Evolutionary conservation across 2,797 vertebrate species (phyloP), one percentile per base, ranked within the genome.

Genomic region (Tokudaia tokunoshimensis): DNA sequence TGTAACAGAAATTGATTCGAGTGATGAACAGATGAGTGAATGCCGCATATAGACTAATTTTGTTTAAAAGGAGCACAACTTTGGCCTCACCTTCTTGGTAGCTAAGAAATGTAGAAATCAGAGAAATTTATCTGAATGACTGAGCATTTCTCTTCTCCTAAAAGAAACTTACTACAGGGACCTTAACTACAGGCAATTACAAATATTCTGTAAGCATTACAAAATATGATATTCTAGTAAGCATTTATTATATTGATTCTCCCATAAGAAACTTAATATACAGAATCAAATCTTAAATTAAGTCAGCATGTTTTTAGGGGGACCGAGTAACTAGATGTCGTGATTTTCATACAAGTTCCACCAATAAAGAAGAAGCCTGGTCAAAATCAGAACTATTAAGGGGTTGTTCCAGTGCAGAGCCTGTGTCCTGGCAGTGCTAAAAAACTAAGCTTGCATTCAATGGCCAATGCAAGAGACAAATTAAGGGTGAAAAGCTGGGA

Each of bases 261-360:
- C 63, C 24, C 14, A 0, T 75, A 34, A 84, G 63, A 87, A 82
- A 1, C 17, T 94, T 81, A 78, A 20, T 75, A 70, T 12, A 37
- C 31, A 57, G 41, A 26, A 76, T 82, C 7, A 89, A 89, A 91
- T 94, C 37, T 84, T 96, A 95, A 50, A 79, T 76, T 82, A 88
- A 67, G 4, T 70, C 17, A 82, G 31, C 34, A 92, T 26, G 79
- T 91, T 31, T 72, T 76, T 75, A 78, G 29, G 83, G 70, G 57
- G 14, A 72, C 10, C 10, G 55, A n/a, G 19, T 65, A 65, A 24
- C 15, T 61, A 96, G 24, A 1, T 65, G 0, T 89, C 14, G 57
- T 80, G 37, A 29, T 91, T 95, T 93, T 44, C 57, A 31, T 74
- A 20, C 26, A 12, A 72, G 22, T 59, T 6, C 3, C 24, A 61